phyloP scores from a whole-genome alignment of 1,140 invertebrate species.

The Lineus longissimus region DNA sequence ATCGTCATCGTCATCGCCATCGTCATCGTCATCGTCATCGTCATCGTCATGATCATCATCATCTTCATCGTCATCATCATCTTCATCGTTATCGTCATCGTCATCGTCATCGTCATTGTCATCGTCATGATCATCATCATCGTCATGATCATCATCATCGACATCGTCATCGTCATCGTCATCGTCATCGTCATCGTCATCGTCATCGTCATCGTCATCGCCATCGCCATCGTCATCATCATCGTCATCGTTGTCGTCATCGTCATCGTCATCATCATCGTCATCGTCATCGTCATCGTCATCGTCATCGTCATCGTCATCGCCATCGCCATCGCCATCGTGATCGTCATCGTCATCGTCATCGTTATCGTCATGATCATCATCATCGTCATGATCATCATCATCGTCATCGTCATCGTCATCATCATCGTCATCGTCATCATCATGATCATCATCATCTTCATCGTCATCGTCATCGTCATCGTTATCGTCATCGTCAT shows the following conservation, averaged over 20 bases:
- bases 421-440: constrained; percentile 18
- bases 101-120: constrained; percentile 1
- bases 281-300: constrained; percentile 26
- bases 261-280: constrained; percentile 20
- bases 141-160: no score
- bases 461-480: constrained; percentile 25
- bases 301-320: constrained; percentile 24
- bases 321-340: not conserved
- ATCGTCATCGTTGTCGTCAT: constrained; percentile 14
- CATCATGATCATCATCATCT: constrained; percentile 22
- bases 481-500: no score
- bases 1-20: not conserved
- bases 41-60: no score
- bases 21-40: not conserved
- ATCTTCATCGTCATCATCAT: no score
- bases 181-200: constrained; percentile 19
- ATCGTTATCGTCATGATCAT: no score
- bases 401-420: constrained; percentile 12
- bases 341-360: not conserved
- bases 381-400: no score
- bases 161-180: constrained; percentile 8
- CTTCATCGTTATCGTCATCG: not conserved
- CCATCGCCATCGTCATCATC: constrained; percentile 26
- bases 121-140: no score
- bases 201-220: constrained; percentile 24